Base-by-base conservation (phyloP, 2,113 vertebrate genomes). In the Vicugna pacos region DNA sequence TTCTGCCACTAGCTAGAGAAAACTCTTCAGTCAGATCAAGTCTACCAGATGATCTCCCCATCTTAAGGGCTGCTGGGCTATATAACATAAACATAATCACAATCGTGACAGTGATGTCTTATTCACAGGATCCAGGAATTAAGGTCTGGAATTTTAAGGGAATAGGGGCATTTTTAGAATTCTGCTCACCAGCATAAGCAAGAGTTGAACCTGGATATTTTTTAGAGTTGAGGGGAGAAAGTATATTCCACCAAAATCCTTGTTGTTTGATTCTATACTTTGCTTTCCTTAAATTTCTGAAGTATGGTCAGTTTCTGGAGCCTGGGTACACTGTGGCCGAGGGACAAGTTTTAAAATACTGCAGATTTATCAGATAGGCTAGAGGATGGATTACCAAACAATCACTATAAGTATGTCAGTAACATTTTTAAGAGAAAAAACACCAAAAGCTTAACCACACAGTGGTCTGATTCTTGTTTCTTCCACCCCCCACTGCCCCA, bases 361-460 rank as follows among this genome's bases (percentile, higher is more conserved):
- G 20, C 6, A 64, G n/a, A 75, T 72, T 77, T 92, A 52, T 73
- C 3, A n/a, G 58, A 80, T 89, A 95, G 24, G 11, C 67, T 83
- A 52, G 60, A 89, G 52, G 84, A 60, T 30, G 17, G 28, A 62
- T 89, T 75, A 50, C 64, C n/a, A 75, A 65, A 56, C 17, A 88
- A 10, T 89, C 12, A 19, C 11, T 58, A 3, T 69, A 70, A 70
- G 14, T 89, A 46, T 94, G 16, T 94, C 46, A 85, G 46, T 65
- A 70, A 80, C 32, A 69, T 75, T 95, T 93, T 85, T 65, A 90
- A 75, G 48, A 95, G 35, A 69, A 88, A 14, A 54, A 62, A 2
- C 4, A 3, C 35, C 30, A 6, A 79, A 89, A 80, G 32, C 22
- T 84, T 81, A 70, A 32, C 69, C 54, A 60, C 30, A 73, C 13